Conservation (phyloP, 2,113 vertebrate genomes). For the Ictalurus furcatus region DNA sequence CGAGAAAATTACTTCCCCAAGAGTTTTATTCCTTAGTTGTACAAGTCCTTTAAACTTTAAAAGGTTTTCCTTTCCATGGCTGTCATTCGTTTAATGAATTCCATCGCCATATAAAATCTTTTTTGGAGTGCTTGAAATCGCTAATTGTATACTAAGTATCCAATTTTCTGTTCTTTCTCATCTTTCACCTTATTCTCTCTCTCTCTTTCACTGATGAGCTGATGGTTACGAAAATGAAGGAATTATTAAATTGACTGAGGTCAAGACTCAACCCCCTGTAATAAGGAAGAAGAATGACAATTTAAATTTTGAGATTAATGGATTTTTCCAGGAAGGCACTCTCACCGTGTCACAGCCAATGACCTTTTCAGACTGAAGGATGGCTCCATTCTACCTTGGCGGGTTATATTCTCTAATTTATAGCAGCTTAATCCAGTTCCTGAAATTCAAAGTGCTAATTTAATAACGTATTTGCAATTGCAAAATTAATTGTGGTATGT, state of each 20-base stretch:
- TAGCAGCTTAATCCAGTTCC: background rate
- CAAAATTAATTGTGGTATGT: background rate
- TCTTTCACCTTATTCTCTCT: background rate
- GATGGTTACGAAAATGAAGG: background rate
- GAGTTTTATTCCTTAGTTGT: background rate
- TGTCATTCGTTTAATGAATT: background rate
- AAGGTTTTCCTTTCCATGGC: background rate
- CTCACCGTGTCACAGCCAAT: background rate
- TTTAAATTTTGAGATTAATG: slow-evolving; percentile 6
- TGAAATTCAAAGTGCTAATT: background rate
- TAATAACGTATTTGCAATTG: background rate
- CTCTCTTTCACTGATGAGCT: background rate
- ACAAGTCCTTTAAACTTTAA: background rate
- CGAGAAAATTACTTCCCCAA: no score
- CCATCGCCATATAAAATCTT: background rate
- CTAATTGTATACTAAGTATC: background rate
- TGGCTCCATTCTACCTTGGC: background rate
- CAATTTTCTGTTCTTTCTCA: background rate
- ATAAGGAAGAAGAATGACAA: slow-evolving; percentile 1
- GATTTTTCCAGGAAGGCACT: background rate
- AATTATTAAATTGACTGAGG: background rate
- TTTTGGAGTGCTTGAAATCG: background rate
- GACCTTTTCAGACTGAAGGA: slow-evolving; percentile 12
- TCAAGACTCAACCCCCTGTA: background rate
- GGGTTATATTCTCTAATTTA: background rate